Conservation (phyloP, 2,888 invertebrate genomes). For the Itoplectis maculator region DNA sequence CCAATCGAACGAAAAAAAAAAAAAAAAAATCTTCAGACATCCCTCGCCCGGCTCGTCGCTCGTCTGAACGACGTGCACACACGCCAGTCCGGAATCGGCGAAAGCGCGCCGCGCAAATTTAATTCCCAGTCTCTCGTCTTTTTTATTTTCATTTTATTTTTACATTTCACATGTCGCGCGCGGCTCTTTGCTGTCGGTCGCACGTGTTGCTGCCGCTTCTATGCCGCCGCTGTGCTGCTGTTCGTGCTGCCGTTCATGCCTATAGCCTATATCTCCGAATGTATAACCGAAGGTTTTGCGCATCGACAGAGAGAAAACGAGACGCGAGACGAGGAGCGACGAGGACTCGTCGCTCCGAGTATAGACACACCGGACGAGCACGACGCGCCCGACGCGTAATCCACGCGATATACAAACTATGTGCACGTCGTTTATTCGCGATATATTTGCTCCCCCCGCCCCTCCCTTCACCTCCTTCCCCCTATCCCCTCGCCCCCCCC, state of each 20-base stretch:
- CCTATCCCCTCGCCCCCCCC: neutral
- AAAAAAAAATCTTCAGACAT: too few species aligned
- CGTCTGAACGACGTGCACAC: neutral
- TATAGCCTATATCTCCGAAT: slow-evolving; percentile 50
- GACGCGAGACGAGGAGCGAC: slow-evolving; percentile 58
- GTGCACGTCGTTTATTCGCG: slow-evolving; percentile 50
- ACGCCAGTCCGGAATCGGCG: neutral
- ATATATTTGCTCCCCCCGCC: slow-evolving; percentile 27
- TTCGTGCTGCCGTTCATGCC: too few species aligned
- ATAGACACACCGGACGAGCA: slow-evolving; percentile 59
- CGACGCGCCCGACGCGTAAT: slow-evolving; percentile 71
- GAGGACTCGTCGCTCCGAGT: too few species aligned
- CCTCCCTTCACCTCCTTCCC: too few species aligned
- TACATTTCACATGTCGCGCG: slow-evolving; percentile 72
- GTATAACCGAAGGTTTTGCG: slow-evolving; percentile 27
- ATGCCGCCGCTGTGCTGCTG: too few species aligned
- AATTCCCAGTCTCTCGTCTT: slow-evolving; percentile 4
- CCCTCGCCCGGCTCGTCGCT: neutral
- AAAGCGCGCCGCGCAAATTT: neutral
- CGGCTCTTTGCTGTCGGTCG: slow-evolving; percentile 68
- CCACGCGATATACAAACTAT: slow-evolving; percentile 37
- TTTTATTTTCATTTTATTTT: slow-evolving; percentile 50
- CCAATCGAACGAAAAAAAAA: too few species aligned
- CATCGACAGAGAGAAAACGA: slow-evolving; percentile 33
- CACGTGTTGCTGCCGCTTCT: slow-evolving; percentile 71